phyloP scores from a whole-genome alignment of 2,888 invertebrate genomes.

The Zygogramma bicolorata region DNA sequence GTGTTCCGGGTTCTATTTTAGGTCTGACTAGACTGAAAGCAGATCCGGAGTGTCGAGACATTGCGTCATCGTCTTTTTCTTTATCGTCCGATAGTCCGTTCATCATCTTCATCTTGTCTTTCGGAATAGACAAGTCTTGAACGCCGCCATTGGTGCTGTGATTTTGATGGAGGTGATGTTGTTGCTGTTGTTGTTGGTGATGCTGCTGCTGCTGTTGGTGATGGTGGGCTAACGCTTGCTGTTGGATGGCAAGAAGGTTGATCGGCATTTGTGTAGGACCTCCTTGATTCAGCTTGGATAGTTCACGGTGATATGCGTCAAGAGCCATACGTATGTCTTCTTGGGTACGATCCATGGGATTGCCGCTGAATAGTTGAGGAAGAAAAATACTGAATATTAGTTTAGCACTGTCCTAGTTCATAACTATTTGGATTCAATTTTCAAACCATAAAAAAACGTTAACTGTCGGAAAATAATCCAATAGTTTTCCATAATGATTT shows the following conservation, averaged over 20 bases:
- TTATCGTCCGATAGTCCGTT: constrained; percentile 72
- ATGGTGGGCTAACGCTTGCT: constrained; percentile 75
- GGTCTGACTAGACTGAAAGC: constrained; percentile 91
- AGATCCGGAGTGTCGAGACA: constrained; percentile 80
- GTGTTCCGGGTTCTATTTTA: constrained; percentile 82
- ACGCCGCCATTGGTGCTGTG: constrained; percentile 75
- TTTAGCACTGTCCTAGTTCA: constrained; percentile 63
- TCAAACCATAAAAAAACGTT: too few species aligned
- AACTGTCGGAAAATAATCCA: too few species aligned
- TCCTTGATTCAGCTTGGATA: constrained; percentile 84
- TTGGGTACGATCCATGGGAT: constrained; percentile 75
- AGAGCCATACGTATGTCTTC: constrained; percentile 92
- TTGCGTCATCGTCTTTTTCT: constrained; percentile 71
- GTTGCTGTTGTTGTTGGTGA: constrained; percentile 72
- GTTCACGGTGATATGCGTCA: constrained; percentile 93
- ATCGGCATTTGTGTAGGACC: constrained; percentile 70
- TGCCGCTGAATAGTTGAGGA: constrained; percentile 84
- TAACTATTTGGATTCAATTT: neutral
- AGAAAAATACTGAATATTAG: constrained; percentile 81
- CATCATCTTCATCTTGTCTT: constrained; percentile 77
- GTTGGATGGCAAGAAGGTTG: constrained; percentile 79
- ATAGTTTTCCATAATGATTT: too few species aligned
- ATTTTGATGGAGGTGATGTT: constrained; percentile 63
- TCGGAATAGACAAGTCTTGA: constrained; percentile 89
- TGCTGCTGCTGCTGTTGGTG: constrained; percentile 73